Evolutionary conservation across 2,113 vertebrate species (phyloP), one percentile per base, ranked within the genome.

Genomic region (Macaca fascicularis): DNA sequence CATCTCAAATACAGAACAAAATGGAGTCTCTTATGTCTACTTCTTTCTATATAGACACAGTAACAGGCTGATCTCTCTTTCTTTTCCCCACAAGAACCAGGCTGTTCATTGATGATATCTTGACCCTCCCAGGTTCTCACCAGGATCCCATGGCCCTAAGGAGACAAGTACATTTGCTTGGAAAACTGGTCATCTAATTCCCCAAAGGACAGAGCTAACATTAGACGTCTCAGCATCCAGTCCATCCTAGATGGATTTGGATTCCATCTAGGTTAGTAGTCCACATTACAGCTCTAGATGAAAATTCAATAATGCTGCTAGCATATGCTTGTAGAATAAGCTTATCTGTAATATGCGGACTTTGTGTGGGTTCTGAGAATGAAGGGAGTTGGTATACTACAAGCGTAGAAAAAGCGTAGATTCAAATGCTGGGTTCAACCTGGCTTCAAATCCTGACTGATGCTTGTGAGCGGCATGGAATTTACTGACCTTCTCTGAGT

Each of bases 241-340:
- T 64, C 61, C 59, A 61, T 30, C 27, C 30, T 32, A 64, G 13
- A 13, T 32, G 17, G 22, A 83, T 67, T 74, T 59, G 50, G 32
- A 85, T 86, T 97, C 80, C 78, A 89, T 35, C 30, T 32, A 72
- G 19, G 67, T 85, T 82, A 93, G 50, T 38, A 94, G 45, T 78
- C 30, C 59, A 81, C 89, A 78, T 78, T 72, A 94, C 19, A 93
- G 78, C 78, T 55, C n/a, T 87, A 74, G 9, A 84, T 55, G 70
- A 89, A 92, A 95, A 40, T 48, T 64, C 97, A 89, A 20, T 23
- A 89, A 57, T 14, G 43, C 22, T 86, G 32, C 79, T 93, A 5
- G 30, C 25, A 78, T 61, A 70, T 61, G 57, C 30, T 84, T 78
- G 19, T 64, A 64, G 27, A 64, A 38, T 35, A 25, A 61, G 40